Evolutionary conservation across 2,797 vertebrate genomes (phyloP).

Genomic region (Nyctibius grandis): DNA sequence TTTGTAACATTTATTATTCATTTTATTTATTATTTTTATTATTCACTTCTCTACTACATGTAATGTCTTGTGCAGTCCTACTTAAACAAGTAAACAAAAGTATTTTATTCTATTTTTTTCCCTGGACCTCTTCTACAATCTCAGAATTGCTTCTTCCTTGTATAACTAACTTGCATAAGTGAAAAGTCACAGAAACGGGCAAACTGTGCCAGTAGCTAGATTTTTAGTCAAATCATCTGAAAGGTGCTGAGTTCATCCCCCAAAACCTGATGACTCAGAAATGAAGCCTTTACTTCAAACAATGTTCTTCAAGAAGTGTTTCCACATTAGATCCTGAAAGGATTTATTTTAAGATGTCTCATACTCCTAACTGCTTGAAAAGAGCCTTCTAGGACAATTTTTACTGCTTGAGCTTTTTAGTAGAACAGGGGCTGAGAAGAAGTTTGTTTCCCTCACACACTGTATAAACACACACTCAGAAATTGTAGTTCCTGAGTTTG

Average conservation of each 20-base stretch:
- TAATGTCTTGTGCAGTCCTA: background rate
- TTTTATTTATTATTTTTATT: background rate
- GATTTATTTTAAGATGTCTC: background rate
- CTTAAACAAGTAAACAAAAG: background rate
- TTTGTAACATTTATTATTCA: background rate
- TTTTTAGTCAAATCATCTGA: background rate
- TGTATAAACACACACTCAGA: background rate
- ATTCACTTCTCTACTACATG: background rate
- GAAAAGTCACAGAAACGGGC: background rate
- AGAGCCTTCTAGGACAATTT: background rate
- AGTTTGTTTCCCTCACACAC: background rate
- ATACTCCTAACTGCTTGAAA: background rate
- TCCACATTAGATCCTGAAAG: background rate
- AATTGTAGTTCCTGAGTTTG: constrained; percentile 27
- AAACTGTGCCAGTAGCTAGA: background rate
- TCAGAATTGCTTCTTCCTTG: background rate
- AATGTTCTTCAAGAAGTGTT: background rate
- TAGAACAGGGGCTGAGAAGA: background rate
- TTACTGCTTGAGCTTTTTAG: background rate
- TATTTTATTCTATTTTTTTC: background rate
- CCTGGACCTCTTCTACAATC: background rate
- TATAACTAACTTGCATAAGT: background rate
- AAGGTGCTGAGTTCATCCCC: background rate
- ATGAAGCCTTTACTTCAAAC: background rate
- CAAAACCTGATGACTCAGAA: background rate